phyloP scores from a whole-genome alignment of 2,113 vertebrate genomes.

The Sinocyclocheilus rhinocerous region DNA sequence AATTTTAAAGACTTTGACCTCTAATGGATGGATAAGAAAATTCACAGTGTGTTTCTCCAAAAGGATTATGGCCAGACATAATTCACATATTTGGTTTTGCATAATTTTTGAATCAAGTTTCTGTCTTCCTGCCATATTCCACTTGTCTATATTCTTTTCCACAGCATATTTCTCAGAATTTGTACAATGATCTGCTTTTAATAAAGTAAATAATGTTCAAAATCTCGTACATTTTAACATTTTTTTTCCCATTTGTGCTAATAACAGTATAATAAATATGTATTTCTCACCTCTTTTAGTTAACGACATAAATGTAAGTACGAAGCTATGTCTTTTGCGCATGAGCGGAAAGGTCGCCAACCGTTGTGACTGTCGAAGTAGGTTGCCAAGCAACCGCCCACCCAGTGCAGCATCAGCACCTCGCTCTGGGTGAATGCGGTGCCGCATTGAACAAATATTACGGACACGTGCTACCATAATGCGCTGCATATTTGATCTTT shows the following conservation, averaged over 20 bases:
- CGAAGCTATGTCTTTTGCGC: too few relatives aligned
- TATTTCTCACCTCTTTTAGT: too few relatives aligned
- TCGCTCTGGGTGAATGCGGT: too few relatives aligned
- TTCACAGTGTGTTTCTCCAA: background rate
- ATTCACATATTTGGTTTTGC: background rate
- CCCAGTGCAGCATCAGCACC: too few relatives aligned
- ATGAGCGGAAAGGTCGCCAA: too few relatives aligned
- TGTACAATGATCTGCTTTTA: conserved; percentile 48
- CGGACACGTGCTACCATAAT: too few relatives aligned
- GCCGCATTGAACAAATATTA: too few relatives aligned
- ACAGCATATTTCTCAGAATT: background rate
- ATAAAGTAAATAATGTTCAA: conserved; percentile 48
- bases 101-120: background rate
- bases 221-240: background rate
- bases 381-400: too few relatives aligned
- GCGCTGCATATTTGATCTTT: too few relatives aligned
- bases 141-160: background rate
- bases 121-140: background rate
- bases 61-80: background rate
- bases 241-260: background rate
- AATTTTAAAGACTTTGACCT: background rate
- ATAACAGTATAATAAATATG: background rate
- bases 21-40: background rate
- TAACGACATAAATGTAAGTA: too few relatives aligned
- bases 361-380: too few relatives aligned